Conservation (phyloP, 2,113 vertebrate genomes). For the Thamnophis sirtalis region DNA sequence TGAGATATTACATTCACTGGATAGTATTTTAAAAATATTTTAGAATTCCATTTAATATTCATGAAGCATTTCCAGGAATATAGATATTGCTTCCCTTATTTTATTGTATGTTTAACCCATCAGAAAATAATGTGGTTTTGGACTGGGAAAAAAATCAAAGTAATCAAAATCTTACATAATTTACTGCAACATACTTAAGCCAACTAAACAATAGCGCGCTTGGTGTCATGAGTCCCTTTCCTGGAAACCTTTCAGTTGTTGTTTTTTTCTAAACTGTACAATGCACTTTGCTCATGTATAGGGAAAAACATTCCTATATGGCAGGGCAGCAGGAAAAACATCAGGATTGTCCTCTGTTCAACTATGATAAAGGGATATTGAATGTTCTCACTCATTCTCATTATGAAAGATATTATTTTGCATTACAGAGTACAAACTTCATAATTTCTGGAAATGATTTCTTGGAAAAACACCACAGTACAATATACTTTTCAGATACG, state of each 20-base stretch:
- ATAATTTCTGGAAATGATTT: neutral
- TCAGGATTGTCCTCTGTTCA: neutral
- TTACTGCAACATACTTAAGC: neutral
- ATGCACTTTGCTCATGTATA: neutral
- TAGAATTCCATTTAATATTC: neutral
- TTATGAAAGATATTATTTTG: neutral
- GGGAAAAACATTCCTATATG: neutral
- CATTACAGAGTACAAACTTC: neutral
- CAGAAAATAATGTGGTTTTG: neutral
- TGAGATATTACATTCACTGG: neutral
- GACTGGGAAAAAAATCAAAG: neutral
- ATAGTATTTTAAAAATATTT: neutral
- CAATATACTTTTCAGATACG: neutral
- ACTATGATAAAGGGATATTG: neutral
- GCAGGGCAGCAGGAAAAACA: neutral
- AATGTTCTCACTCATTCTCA: neutral
- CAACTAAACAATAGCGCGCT: neutral
- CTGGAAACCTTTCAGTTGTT: neutral
- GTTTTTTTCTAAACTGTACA: neutral
- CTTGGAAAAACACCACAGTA: neutral
- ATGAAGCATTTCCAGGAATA: neutral
- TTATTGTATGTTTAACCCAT: neutral
- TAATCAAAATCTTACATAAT: neutral
- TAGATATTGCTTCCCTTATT: neutral
- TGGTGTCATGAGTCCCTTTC: neutral